A percentile compares a stretch with the other conserved stretches of the same genome.
phyloP scores from a whole-genome alignment of 2,113 vertebrate genomes.

The Stigmatopora nigra region DNA sequence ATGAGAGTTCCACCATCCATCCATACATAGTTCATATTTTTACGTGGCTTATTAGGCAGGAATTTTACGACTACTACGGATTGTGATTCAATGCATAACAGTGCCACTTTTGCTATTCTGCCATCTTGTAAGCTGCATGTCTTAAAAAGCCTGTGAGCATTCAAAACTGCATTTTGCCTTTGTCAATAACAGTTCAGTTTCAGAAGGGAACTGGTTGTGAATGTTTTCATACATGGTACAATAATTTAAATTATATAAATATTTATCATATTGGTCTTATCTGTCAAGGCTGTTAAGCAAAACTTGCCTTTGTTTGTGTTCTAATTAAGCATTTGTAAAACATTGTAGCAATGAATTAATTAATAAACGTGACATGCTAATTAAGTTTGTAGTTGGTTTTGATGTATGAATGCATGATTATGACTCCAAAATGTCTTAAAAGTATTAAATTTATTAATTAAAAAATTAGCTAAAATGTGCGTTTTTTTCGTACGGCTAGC shows the following conservation, averaged over 20 bases:
- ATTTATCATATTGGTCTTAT: slow-evolving; percentile 56
- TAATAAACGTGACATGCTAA: slow-evolving; percentile 45
- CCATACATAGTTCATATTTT: slow-evolving; percentile 49
- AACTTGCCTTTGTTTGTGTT: slow-evolving; percentile 59
- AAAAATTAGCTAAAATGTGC: no score
- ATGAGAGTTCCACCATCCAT: slow-evolving; percentile 15
- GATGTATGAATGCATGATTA: no score
- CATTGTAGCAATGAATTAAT: slow-evolving; percentile 61
- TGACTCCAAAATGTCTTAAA: no score
- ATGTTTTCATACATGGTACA: slow-evolving; percentile 48
- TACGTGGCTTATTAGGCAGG: slow-evolving; percentile 33
- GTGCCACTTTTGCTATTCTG: slow-evolving; percentile 40
- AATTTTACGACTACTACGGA: slow-evolving; percentile 27
- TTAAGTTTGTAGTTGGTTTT: background rate
- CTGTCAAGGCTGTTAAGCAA: slow-evolving; percentile 50
- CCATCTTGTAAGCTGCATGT: slow-evolving; percentile 59
- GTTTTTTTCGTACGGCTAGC: background rate
- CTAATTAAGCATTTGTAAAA: slow-evolving; percentile 58
- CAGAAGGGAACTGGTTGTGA: slow-evolving; percentile 47
- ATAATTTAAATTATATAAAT: background rate
- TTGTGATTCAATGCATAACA: slow-evolving; percentile 27
- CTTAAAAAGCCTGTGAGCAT: slow-evolving; percentile 57
- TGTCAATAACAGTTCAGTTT: slow-evolving; percentile 41
- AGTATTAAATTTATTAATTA: no score
- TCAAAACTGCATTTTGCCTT: slow-evolving; percentile 58